Evolutionary conservation across 1,140 invertebrate genomes (phyloP), one percentile per base, ranked within the genome.

Genomic region (Eumaeus atala): DNA sequence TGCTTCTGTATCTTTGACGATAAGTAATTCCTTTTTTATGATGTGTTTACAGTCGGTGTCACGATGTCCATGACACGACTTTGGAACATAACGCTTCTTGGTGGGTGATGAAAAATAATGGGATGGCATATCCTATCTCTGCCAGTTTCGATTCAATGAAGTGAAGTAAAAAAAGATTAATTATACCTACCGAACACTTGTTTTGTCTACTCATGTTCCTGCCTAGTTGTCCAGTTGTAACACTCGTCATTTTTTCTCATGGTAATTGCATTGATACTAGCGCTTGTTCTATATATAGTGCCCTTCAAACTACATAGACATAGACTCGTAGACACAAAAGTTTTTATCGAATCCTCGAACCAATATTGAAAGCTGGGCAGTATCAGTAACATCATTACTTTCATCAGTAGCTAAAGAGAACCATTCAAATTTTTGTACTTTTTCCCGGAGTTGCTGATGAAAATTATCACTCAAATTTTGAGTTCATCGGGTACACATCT

Each of bases 401-500:
- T 62, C 59, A 61, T 67, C 58, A 17, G 58, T 56, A 14, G 62
- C 60, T 57, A 65, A 38, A 62, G 58, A 68, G 48, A 59, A 71
- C 33, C 55, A 68, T 28, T 54, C 48, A 60, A 64, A 64, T 54
- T 11, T 42, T 53, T 38, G 54, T 54, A 51, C 61, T 50, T 62
- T 37, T 37, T 37, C 35, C 8, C 35, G 35, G 35, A 37, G 58
- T 50, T 66, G 51, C 51, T 63, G 44, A 60, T 34, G 56, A 55
- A 71, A 71, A 63, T 64, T 70, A 56, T 54, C 61, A 54, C 61
- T 65, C 38, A 69, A 62, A 58, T 72, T 59, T 70, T 54, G 40
- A 48, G 44, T 55, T 47, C 54, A 44, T 10, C 33, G 54, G 44
- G 54, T 55, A 48, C 54, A 55, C 10, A 33, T 55, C 48, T 34